A percentile compares a stretch with the other conserved stretches of the same genome.
These are phyloP conservation scores for Cyprinodon variegatus DNA, from an alignment of 2,113 vertebrate genomes.

Conservation along the genomic window DNA sequence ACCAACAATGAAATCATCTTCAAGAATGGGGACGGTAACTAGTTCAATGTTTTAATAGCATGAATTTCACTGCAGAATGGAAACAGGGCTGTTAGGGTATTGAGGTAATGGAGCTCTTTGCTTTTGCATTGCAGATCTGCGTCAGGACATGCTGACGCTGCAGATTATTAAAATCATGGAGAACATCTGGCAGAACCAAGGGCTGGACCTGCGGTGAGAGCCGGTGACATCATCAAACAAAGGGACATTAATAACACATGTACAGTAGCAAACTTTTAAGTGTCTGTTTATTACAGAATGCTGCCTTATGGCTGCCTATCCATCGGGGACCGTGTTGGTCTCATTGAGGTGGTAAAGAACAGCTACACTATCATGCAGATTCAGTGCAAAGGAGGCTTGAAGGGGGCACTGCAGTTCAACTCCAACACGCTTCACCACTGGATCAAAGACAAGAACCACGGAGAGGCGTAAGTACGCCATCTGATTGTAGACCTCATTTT, in stretches of 20 bases:
- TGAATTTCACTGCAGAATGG: not conserved
- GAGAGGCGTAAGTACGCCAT: constrained; percentile 71
- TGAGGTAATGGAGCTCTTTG: constrained; percentile 4
- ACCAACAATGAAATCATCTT: constrained; percentile 98
- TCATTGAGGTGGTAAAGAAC: constrained; percentile 91
- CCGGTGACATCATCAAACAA: not conserved
- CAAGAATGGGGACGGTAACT: constrained; percentile 94
- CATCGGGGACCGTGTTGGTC: constrained; percentile 94
- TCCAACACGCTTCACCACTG: constrained; percentile 84
- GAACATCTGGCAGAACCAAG: constrained; percentile 98
- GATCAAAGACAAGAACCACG: constrained; percentile 83
- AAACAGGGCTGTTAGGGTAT: not conserved
- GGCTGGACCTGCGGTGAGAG: constrained; percentile 90
- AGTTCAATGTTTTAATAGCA: fast-evolving
- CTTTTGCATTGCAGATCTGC: constrained; percentile 82
- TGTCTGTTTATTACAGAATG: constrained; percentile 82
- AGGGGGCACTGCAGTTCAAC: constrained; percentile 84
- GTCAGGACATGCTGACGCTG: constrained; percentile 96
- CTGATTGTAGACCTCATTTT: constrained; percentile 4
- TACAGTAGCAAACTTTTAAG: not conserved
- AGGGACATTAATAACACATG: constrained; percentile 10
- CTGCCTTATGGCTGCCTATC: constrained; percentile 94
- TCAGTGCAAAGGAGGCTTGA: constrained; percentile 82
- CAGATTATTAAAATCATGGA: constrained; percentile 98
- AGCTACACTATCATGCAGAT: constrained; percentile 95